Percentiles rank a stretch among this genome's conserved stretches.
Evolutionary conservation across 1,140 invertebrate genomes (phyloP).

Genomic region (Pseudomyrmex sp.): DNA sequence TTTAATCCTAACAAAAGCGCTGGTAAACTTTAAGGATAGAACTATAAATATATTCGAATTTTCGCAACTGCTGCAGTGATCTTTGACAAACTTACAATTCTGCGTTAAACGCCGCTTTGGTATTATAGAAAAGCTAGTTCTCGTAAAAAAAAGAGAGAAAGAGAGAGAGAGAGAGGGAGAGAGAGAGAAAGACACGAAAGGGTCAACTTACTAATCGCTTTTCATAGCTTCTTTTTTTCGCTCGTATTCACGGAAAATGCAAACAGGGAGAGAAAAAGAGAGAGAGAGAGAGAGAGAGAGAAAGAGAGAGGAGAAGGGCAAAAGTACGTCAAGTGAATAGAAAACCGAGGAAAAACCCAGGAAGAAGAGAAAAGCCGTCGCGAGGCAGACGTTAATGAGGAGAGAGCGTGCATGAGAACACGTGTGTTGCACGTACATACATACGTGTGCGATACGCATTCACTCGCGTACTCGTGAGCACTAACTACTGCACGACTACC

Average conservation of each 20-base stretch:
- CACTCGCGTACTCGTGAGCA: slow-evolving; percentile 33
- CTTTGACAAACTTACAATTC: not conserved
- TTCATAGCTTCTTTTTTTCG: slow-evolving; percentile 6
- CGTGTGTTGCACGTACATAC: not conserved
- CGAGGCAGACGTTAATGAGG: slow-evolving; percentile 62
- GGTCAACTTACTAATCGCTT: slow-evolving; percentile 31
- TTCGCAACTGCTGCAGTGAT: not conserved
- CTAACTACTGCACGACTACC: slow-evolving; percentile 48
- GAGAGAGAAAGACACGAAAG: not conserved
- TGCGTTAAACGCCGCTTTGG: slow-evolving; percentile 4
- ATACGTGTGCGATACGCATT: slow-evolving; percentile 18
- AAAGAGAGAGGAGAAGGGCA: not conserved
- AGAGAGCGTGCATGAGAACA: slow-evolving; percentile 18
- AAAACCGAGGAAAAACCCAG: slow-evolving; percentile 13
- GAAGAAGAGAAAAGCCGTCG: not conserved
- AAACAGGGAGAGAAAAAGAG: not conserved
- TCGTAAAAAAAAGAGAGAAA: too few relatives aligned
- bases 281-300: not conserved
- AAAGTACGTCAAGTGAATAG: not conserved
- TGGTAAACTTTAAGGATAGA: not conserved
- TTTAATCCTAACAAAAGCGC: too few relatives aligned
- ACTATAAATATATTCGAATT: not conserved
- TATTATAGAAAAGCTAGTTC: not conserved
- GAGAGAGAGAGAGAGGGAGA: too few relatives aligned
- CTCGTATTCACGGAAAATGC: not conserved